Conservation (phyloP, 2,113 vertebrate genomes). For the Perca fluviatilis region DNA sequence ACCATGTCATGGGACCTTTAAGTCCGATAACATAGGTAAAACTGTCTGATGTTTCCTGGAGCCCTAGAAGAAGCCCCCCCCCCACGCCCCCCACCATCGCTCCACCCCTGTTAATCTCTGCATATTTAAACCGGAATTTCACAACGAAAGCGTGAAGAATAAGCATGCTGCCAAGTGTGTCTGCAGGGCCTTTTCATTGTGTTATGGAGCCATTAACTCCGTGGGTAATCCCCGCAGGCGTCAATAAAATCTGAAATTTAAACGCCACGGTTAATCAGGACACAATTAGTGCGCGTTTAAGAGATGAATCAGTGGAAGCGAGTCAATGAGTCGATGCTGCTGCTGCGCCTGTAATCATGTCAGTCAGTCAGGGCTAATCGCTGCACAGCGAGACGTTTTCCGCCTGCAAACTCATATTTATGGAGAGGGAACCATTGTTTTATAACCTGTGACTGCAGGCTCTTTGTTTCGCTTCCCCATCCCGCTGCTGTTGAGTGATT, state of each 20-base stretch:
- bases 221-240: slow-evolving; percentile 2
- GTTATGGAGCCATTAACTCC: background rate
- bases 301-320: slow-evolving; percentile 10
- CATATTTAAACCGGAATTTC: background rate
- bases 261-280: slow-evolving; percentile 27
- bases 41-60: no score
- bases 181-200: background rate
- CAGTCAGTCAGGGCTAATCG: slow-evolving; percentile 25
- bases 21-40: no score
- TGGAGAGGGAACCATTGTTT: slow-evolving; percentile 13
- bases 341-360: slow-evolving; percentile 21
- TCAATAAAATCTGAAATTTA: slow-evolving; percentile 28
- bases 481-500: slow-evolving; percentile 16
- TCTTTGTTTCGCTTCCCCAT: background rate
- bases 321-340: slow-evolving; percentile 1
- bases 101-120: no score
- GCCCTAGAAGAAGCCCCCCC: no score
- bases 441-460: slow-evolving; percentile 2
- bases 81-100: no score
- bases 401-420: background rate
- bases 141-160: slow-evolving; percentile 9
- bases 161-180: background rate
- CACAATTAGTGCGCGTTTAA: slow-evolving; percentile 8
- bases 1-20: no score
- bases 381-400: background rate